phyloP scores from a whole-genome alignment of 2,113 vertebrate species.

The Tinamus guttatus region DNA sequence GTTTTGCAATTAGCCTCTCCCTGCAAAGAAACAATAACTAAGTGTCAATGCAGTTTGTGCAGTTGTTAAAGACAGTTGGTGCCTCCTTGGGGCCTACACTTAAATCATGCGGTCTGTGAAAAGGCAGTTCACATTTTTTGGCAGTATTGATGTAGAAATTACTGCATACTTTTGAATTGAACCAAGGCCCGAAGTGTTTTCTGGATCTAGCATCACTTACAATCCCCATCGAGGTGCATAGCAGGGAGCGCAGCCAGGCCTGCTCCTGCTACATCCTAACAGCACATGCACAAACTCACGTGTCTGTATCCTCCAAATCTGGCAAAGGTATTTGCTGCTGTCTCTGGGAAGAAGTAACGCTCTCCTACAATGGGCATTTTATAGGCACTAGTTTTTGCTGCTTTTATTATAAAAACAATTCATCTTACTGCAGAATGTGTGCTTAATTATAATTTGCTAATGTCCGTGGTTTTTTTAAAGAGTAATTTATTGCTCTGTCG shows the following conservation, averaged over 20 bases:
- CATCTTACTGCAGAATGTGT: slow-evolving; percentile 23
- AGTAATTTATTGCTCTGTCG: slow-evolving; percentile 46
- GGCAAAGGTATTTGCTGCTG: slow-evolving; percentile 34
- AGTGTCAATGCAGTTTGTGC: background rate
- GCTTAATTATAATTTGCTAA: slow-evolving; percentile 51
- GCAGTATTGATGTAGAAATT: slow-evolving; percentile 18
- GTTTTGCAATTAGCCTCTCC: background rate
- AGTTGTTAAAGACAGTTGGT: slow-evolving; percentile 13
- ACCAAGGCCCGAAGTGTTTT: slow-evolving; percentile 17
- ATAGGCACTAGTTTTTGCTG: slow-evolving; percentile 33
- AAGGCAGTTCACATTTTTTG: slow-evolving; percentile 9
- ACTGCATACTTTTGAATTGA: slow-evolving; percentile 31
- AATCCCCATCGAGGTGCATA: slow-evolving; percentile 37
- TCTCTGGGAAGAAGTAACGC: slow-evolving; percentile 36
- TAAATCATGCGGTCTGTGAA: background rate
- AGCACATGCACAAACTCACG: background rate
- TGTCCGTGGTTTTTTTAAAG: slow-evolving; percentile 38
- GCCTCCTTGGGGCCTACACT: slow-evolving; percentile 1
- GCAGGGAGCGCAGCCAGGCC: background rate
- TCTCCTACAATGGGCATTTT: slow-evolving; percentile 5
- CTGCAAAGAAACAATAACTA: slow-evolving; percentile 14
- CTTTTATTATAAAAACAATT: slow-evolving; percentile 39
- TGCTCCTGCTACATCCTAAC: slow-evolving; percentile 48
- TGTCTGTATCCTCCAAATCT: slow-evolving; percentile 50
- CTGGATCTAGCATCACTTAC: slow-evolving; percentile 36